Evolutionary conservation across 1,140 invertebrate species (phyloP).

Genomic region (Drosophila ogumai): DNA sequence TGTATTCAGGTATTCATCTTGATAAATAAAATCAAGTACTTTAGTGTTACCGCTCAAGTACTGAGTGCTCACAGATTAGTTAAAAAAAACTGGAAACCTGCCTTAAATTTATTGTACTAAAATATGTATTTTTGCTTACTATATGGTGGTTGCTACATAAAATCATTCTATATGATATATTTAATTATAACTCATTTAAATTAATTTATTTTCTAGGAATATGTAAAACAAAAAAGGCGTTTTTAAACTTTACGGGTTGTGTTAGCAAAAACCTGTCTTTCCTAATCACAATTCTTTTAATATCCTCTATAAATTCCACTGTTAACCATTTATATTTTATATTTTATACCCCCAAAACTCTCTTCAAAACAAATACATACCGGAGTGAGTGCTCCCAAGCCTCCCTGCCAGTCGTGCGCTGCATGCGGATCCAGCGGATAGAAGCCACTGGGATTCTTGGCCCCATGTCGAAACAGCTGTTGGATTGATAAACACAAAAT

Average conservation of each 20-base stretch:
- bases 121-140: neutral
- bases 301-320: neutral
- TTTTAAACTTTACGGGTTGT: neutral
- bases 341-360: too few species aligned
- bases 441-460: conserved; percentile 88
- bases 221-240: too few species aligned
- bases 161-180: neutral
- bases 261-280: neutral
- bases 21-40: neutral
- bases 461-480: conserved; percentile 91
- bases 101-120: too few species aligned
- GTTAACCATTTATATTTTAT: neutral
- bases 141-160: too few species aligned
- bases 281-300: accelerated
- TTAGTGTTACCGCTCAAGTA: neutral
- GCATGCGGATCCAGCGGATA: conserved; percentile 89
- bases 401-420: conserved; percentile 88
- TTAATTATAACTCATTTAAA: neutral
- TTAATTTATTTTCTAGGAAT: neutral
- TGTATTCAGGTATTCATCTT: neutral
- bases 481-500: conserved; percentile 15
- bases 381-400: conserved; percentile 88
- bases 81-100: neutral
- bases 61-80: neutral
- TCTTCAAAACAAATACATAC: conserved; percentile 81